Conservation (phyloP, 1,140 invertebrate genomes). For the Caenorhabditis brenneri region DNA sequence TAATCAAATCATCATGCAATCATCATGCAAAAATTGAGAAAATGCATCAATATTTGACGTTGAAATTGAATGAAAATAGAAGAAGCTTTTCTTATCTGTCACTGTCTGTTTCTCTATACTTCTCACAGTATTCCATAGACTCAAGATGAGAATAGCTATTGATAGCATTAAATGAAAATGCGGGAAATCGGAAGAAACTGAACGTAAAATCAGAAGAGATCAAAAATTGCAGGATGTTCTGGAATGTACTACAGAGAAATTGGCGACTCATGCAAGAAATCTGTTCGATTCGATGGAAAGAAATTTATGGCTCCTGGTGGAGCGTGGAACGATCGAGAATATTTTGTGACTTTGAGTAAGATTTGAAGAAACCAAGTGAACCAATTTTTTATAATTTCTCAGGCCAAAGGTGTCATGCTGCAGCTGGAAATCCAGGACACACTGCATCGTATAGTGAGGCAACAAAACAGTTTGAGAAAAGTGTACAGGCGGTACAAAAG, state of each 20-base stretch:
- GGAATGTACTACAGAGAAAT: conserved; percentile 51
- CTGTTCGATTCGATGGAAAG: conserved; percentile 60
- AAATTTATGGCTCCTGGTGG: conserved; percentile 54
- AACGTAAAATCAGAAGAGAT: background rate
- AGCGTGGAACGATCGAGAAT: conserved; percentile 55
- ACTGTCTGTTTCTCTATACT: background rate
- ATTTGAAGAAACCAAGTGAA: background rate
- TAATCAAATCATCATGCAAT: background rate
- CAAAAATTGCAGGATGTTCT: conserved; percentile 50
- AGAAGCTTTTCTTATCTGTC: conserved; percentile 35
- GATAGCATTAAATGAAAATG: background rate
- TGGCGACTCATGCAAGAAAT: conserved; percentile 36
- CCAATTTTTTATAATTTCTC: too few relatives aligned
- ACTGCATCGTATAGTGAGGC: conserved; percentile 57
- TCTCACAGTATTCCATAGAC: background rate
- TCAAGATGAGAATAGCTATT: background rate
- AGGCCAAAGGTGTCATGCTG: conserved; percentile 40
- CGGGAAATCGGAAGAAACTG: background rate
- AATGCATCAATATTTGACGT: background rate
- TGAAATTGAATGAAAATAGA: background rate
- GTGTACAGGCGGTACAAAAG: conserved; percentile 55
- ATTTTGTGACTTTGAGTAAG: conserved; percentile 53
- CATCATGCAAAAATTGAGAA: background rate
- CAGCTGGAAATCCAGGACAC: conserved; percentile 27
- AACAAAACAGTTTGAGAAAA: conserved; percentile 58